Evolutionary conservation across 1,140 invertebrate genomes (phyloP).

Genomic region (Heliothis virescens): DNA sequence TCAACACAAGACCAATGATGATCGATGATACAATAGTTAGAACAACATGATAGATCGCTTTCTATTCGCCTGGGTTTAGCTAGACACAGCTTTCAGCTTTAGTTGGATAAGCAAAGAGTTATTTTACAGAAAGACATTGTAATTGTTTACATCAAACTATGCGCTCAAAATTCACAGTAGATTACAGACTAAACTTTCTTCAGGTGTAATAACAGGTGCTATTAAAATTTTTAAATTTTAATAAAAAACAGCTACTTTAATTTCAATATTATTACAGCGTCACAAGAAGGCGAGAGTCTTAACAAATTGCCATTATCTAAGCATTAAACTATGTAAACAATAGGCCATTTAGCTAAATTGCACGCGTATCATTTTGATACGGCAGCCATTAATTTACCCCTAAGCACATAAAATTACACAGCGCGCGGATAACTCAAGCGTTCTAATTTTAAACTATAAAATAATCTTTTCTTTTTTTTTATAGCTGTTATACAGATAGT

Average conservation of each 20-base stretch:
- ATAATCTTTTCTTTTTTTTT: background rate
- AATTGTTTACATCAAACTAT: too few species aligned
- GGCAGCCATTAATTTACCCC: background rate
- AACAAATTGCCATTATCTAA: slow-evolving; percentile 30
- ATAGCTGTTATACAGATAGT: background rate
- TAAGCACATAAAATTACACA: slow-evolving; percentile 6
- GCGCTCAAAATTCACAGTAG: too few species aligned
- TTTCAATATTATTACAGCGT: background rate
- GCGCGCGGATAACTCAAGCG: background rate
- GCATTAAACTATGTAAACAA: slow-evolving; percentile 16
- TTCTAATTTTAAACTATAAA: slow-evolving; percentile 19
- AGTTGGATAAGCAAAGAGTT: too few species aligned
- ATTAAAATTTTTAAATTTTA: too few species aligned
- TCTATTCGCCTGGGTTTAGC: too few species aligned
- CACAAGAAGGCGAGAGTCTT: slow-evolving; percentile 5
- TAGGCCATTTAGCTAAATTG: slow-evolving; percentile 19
- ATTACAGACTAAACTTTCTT: too few species aligned
- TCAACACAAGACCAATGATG: background rate
- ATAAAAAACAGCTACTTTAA: too few species aligned
- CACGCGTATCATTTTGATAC: background rate
- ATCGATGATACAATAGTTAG: too few species aligned
- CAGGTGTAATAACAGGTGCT: too few species aligned
- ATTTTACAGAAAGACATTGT: too few species aligned
- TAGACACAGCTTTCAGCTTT: too few species aligned
- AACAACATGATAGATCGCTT: too few species aligned